Base-by-base conservation (phyloP, 2,113 vertebrate species). In the Oxyruncus cristatus region DNA sequence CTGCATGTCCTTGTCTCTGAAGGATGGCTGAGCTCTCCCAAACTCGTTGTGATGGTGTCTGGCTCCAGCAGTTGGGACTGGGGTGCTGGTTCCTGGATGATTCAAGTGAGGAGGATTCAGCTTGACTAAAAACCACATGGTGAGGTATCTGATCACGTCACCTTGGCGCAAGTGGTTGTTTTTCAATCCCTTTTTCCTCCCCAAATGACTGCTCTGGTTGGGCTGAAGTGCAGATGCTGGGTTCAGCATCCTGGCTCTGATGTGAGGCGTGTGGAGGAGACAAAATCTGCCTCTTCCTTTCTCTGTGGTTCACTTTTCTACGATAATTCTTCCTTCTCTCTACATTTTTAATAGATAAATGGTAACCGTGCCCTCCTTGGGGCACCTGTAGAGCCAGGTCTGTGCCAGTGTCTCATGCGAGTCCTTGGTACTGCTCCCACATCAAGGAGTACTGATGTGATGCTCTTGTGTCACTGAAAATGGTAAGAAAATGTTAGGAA, bases 71-170 rank as follows among this genome's bases (percentile, higher is more conserved):
- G 12, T 7, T 66, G 44, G 44, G 18, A 6, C 5, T 41, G 30
- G 8, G 16, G 8, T 32, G 3, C 23, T 56, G 7, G 3, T 24
- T 79, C 44, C 44, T 19, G 30, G 11, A 4, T 39, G 32, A 35
- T 13, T 22, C 30, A 18, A 15, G 30, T 6, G 32, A n/a, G 74
- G 14, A 77, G 5, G 46, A 46, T 12, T 37, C 20, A 42, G 33
- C 47, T 41, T 11, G 33, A 19, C n/a, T 11, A 15, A 33, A 74
- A 85, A 12, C 9, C 47, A 14, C 5, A 0, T 0, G 17, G 12
- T 7, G 47, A 65, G 49, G 4, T 27, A 11, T 2, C 11, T 26
- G 39, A 21, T 14, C 39, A 4, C 4, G 4, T 23, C 78, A 37
- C 22, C 47, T 47, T 42, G 74, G 28, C 16, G 32, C 4, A 8